Conservation (phyloP, 2,888 invertebrate genomes). For the Beris chalybata region DNA sequence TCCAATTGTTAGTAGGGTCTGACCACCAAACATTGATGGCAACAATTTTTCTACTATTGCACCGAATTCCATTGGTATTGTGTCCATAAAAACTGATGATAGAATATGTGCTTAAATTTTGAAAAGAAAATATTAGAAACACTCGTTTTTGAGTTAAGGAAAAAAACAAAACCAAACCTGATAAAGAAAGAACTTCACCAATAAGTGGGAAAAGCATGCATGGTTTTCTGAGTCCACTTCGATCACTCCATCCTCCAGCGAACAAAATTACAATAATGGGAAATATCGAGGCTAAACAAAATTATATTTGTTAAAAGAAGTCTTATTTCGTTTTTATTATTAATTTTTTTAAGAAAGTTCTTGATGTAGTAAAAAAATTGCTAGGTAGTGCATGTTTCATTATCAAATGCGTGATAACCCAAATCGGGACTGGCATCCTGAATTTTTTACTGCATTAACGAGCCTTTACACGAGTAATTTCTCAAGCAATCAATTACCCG, state of each 20-base stretch:
- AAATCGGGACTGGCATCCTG: too few species aligned
- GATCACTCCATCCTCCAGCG: slow-evolving; percentile 56
- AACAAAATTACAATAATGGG: slow-evolving; percentile 54
- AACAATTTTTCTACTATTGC: slow-evolving; percentile 52
- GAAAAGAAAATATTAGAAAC: slow-evolving; percentile 4
- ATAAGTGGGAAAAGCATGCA: slow-evolving; percentile 53
- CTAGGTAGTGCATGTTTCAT: too few species aligned
- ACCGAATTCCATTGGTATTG: slow-evolving; percentile 54
- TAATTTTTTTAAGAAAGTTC: too few species aligned
- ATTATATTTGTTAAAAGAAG: background rate
- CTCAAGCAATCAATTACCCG: too few species aligned
- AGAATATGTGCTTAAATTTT: slow-evolving; percentile 13
- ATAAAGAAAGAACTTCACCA: slow-evolving; percentile 50
- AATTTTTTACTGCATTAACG: too few species aligned
- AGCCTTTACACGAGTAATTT: too few species aligned
- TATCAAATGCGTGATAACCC: too few species aligned
- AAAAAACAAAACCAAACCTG: slow-evolving; percentile 44
- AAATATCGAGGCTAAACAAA: slow-evolving; percentile 51
- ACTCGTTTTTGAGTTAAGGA: background rate
- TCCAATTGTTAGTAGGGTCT: slow-evolving; percentile 53
- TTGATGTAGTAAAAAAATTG: too few species aligned
- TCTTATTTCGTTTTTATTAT: too few species aligned
- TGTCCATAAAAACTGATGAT: slow-evolving; percentile 52
- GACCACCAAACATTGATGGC: slow-evolving; percentile 53
- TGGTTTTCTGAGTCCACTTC: slow-evolving; percentile 53